Base-by-base conservation (phyloP, 1,140 invertebrate species). In the Reticulitermes speratus region DNA sequence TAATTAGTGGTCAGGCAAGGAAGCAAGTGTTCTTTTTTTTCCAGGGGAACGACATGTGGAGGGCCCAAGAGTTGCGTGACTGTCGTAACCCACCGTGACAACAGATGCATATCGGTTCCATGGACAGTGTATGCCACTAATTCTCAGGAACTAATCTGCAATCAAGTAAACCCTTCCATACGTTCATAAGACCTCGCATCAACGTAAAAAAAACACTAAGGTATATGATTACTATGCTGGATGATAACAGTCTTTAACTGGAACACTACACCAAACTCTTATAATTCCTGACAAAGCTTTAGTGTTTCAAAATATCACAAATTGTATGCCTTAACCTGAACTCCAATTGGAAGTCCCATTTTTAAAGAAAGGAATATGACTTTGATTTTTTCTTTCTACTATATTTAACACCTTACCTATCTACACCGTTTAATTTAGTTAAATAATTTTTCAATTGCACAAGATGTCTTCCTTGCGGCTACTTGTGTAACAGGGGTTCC, bases 361-460 rank as follows among this genome's bases (percentile, higher is more conserved):
- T 75, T n/a, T 30, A 75, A 75, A 75, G 65, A 75, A 75, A 75
- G n/a, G 65, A 75, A 75, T 25, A 25, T 75, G n/a, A 75, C 65
- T 75, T 75, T 30, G 65, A 75, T 75, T 75, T 75, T 75, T 75
- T 55, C 52, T 30, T 75, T 75, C 65, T 75, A 75, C 65, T 75
- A 75, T 30, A 75, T 75, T 75, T 75, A 75, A 75, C 65, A 30
- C 65, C 65, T 75, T 30, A 11, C 25, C 25, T 30, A 75, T 75
- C 65, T 75, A 75, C 25, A 75, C 65, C 65, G 65, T 75, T 75
- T 75, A 75, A 75, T 75, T 75, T 75, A 75, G 65, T 75, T 75
- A 75, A 75, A 75, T 75, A 75, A 75, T 75, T 75, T 75, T 75
- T 75, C 65, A 75, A 30, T 75, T 75, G 65, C 30, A 75, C 2